These are phyloP conservation scores for Melanerpes formicivorus DNA, from an alignment of 2,113 vertebrate species.

Conservation along the genomic window DNA sequence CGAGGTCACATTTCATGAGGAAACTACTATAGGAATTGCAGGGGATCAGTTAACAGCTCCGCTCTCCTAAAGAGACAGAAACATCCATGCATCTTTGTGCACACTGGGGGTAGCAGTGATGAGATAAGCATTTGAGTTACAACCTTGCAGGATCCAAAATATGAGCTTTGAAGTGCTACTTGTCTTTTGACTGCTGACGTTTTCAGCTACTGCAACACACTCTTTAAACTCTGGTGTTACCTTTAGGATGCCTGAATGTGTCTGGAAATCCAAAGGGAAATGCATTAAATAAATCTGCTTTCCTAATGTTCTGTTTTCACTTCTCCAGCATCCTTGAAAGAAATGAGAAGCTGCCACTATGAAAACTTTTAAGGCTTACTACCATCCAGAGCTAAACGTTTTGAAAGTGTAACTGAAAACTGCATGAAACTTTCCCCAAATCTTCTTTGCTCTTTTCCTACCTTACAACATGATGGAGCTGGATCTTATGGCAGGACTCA, in stretches of 20 bases:
- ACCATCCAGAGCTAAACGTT: background rate
- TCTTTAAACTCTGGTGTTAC: background rate
- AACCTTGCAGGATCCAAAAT: background rate
- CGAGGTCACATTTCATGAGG: background rate
- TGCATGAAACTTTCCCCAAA: background rate
- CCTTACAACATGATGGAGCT: background rate
- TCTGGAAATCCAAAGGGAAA: conserved; percentile 4
- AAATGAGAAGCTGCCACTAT: background rate
- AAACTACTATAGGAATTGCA: background rate
- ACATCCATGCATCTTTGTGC: background rate
- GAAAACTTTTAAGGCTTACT: background rate
- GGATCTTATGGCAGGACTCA: no score
- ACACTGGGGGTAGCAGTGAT: background rate
- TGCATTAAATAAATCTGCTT: background rate
- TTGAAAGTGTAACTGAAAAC: background rate
- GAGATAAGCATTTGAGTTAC: background rate
- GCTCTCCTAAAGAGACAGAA: background rate
- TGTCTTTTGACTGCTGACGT: conserved; percentile 9
- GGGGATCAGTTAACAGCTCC: conserved; percentile 30
- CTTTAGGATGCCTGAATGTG: background rate
- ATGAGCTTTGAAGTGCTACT: background rate
- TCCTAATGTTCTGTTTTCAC: background rate
- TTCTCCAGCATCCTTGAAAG: background rate
- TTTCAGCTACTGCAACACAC: background rate
- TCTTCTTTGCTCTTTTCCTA: background rate